Percentiles rank a stretch among this genome's conserved stretches.
Evolutionary conservation across 2,888 invertebrate species (phyloP).

Genomic region (Unio delphinus): DNA sequence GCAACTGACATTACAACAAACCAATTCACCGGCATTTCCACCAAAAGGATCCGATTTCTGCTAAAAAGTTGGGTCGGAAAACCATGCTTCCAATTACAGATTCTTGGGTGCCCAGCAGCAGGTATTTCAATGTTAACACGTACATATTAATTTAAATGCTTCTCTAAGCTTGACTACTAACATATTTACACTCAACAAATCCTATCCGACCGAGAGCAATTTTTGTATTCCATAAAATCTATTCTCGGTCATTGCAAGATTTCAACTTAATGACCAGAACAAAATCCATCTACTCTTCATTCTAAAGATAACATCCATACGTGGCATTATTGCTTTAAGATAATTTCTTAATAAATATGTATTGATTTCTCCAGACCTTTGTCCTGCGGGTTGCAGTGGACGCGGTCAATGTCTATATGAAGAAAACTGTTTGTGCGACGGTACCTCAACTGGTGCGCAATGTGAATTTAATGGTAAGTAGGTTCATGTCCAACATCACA

Average conservation of each 20-base stretch:
- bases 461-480: constrained; percentile 32
- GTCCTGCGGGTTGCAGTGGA: constrained; percentile 33
- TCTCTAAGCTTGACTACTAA: background rate
- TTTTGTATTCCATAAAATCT: too few species aligned
- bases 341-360: too few species aligned
- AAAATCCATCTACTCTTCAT: too few species aligned
- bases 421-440: constrained; percentile 33
- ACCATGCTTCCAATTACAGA: constrained; percentile 25
- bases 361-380: constrained; percentile 31
- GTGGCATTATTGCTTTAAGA: too few species aligned
- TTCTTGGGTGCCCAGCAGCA: constrained; percentile 18
- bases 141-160: background rate
- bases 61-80: constrained; percentile 4
- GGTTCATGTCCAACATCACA: too few species aligned
- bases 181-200: too few species aligned
- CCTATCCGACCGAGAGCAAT: too few species aligned
- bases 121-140: constrained; percentile 10
- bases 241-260: too few species aligned
- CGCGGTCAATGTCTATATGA: constrained; percentile 33
- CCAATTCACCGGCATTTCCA: constrained; percentile 9
- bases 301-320: too few species aligned
- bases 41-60: constrained; percentile 14
- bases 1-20: too few species aligned
- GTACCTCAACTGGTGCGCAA: constrained; percentile 23
- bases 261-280: too few species aligned